Percentiles rank a stretch among this genome's conserved stretches.
Conservation (phyloP, 2,888 invertebrate species). For the Sarcophaga variegata region DNA sequence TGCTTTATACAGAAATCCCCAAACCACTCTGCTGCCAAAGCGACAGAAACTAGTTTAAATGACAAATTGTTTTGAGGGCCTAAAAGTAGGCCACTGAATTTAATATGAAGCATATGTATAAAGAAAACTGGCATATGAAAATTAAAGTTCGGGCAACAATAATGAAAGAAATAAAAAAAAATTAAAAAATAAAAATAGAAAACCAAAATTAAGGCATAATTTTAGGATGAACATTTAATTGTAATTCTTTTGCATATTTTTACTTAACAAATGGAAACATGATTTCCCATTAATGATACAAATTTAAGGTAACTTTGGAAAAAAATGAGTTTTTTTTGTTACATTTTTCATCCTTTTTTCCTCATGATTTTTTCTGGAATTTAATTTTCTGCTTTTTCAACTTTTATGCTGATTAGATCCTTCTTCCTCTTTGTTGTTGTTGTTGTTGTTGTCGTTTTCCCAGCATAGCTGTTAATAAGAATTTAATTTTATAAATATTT, state of each 20-base stretch:
- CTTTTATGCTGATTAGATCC: not conserved
- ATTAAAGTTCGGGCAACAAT: not conserved
- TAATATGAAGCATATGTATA: not conserved
- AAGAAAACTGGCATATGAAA: not conserved
- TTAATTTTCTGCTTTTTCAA: constrained; percentile 24
- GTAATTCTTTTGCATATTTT: not conserved
- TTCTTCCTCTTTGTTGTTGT: no score
- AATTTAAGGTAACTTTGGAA: constrained; percentile 24
- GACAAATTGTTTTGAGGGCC: not conserved
- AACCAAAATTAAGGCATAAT: not conserved
- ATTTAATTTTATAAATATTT: not conserved
- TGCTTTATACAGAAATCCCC: not conserved
- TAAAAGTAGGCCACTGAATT: constrained; percentile 53
- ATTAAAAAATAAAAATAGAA: no score
- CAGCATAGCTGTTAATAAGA: not conserved
- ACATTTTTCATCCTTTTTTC: not conserved
- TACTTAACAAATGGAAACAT: not conserved
- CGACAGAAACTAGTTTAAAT: not conserved
- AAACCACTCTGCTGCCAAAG: not conserved
- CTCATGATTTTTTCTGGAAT: not conserved
- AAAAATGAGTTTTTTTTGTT: not conserved
- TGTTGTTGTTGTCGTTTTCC: not conserved
- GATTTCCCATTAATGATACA: not conserved
- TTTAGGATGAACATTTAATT: not conserved
- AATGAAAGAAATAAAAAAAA: no score